phyloP scores from a whole-genome alignment of 64 coral and sea anemone species.

The Pachyseris speciosa region DNA sequence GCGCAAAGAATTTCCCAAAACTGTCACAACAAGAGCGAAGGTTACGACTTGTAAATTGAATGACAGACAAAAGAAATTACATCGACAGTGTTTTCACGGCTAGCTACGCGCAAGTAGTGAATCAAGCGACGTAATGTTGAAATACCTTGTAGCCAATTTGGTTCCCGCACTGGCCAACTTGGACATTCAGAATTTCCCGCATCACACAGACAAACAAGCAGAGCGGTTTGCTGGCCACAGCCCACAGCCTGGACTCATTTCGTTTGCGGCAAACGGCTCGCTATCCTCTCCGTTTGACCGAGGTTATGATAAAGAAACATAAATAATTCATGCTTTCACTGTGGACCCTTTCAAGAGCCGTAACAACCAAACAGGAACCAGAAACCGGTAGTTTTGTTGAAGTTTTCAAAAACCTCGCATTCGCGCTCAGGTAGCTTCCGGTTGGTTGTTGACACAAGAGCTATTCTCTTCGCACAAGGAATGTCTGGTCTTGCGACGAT shows the following conservation, averaged over 20 bases:
- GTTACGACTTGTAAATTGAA: constrained; percentile 9
- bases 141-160: constrained; percentile 96
- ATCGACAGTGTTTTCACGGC: not conserved
- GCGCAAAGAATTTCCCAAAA: constrained; percentile 97
- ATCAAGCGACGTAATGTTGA: not conserved
- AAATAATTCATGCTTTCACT: constrained; percentile 55
- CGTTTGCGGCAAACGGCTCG: not conserved
- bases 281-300: constrained; percentile 5
- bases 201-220: constrained; percentile 45
- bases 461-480: too few species aligned
- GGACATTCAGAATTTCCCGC: constrained; percentile 96
- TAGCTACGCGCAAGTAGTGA: constrained; percentile 30
- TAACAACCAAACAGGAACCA: constrained; percentile 64
- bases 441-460: too few species aligned
- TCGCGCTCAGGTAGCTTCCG: constrained; percentile 32
- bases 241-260: not conserved
- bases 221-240: not conserved
- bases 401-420: constrained; percentile 48
- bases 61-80: constrained; percentile 49
- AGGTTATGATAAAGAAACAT: constrained; percentile 29
- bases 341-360: constrained; percentile 10
- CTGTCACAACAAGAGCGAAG: constrained; percentile 37
- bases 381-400: constrained; percentile 50
- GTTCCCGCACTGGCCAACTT: constrained; percentile 97
- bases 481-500: too few species aligned